phyloP scores from a whole-genome alignment of 2,797 vertebrate species.

The Simalia tracyae region DNA sequence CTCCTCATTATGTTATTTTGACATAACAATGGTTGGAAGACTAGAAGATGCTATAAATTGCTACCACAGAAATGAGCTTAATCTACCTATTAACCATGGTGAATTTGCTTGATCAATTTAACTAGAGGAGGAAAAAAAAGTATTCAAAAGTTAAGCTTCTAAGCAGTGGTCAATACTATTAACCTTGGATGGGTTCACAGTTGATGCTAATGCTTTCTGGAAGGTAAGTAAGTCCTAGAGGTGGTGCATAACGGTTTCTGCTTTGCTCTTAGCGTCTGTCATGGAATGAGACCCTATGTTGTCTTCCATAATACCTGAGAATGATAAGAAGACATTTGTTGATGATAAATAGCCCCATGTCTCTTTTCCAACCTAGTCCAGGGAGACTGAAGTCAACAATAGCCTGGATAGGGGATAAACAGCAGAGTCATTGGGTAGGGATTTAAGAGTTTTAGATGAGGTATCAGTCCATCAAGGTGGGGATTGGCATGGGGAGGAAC shows the following conservation, averaged over 20 bases:
- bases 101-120: constrained; percentile 65
- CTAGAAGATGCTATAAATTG: neutral
- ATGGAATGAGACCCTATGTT: neutral
- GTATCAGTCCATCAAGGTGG: neutral
- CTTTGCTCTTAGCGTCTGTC: neutral
- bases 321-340: neutral
- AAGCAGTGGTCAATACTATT: neutral
- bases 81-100: neutral
- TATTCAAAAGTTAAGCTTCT: neutral
- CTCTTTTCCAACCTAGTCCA: neutral
- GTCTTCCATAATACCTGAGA: neutral
- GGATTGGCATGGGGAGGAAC: neutral
- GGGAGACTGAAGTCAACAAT: neutral
- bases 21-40: neutral
- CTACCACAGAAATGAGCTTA: neutral
- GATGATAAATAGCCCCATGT: neutral
- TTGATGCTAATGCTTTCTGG: neutral
- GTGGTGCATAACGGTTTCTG: neutral
- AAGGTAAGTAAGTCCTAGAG: neutral
- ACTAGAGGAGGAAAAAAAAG: constrained; percentile 46
- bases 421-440: neutral
- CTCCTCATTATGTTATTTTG: neutral
- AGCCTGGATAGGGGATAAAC: neutral
- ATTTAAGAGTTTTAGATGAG: neutral
- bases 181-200: neutral